phyloP scores from a whole-genome alignment of 2,888 invertebrate species.

The Drosophila bunnanda region DNA sequence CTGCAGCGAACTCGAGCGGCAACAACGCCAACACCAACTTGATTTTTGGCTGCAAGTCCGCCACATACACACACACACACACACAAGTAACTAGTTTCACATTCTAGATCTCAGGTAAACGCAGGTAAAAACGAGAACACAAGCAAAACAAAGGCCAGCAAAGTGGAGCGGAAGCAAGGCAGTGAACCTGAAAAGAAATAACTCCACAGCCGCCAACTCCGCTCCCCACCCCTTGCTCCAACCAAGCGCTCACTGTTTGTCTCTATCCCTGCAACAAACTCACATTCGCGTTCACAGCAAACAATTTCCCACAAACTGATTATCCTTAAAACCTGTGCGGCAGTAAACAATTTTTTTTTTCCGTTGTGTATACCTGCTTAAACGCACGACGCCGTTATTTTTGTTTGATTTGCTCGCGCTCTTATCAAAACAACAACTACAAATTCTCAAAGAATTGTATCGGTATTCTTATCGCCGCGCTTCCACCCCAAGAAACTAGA shows the following conservation, averaged over 20 bases:
- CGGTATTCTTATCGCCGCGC: too few species aligned
- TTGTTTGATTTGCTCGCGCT: constrained; percentile 27
- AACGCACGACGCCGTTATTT: constrained; percentile 16
- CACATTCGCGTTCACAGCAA: background rate
- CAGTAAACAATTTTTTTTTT: background rate
- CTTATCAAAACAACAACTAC: constrained; percentile 18
- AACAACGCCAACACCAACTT: constrained; percentile 32
- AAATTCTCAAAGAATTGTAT: too few species aligned
- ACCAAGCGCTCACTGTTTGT: constrained; percentile 16
- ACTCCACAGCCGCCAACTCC: constrained; percentile 51
- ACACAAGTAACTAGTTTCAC: constrained; percentile 3
- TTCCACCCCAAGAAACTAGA: too few species aligned
- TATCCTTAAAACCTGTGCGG: background rate
- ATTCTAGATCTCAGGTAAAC: constrained; percentile 46
- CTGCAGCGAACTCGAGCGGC: constrained; percentile 68
- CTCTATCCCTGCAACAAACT: constrained; percentile 10
- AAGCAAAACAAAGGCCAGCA: constrained; percentile 64
- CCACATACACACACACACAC: background rate
- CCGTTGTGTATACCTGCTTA: constrained; percentile 29
- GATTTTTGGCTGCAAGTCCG: constrained; percentile 17
- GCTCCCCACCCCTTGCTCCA: constrained; percentile 4
- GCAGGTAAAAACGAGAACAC: constrained; percentile 51
- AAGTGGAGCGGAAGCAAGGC: constrained; percentile 75
- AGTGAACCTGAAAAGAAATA: constrained; percentile 74
- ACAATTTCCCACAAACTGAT: background rate